A percentile compares a stretch with the other conserved stretches of the same genome.
Conservation (phyloP, 2,888 invertebrate genomes). For the Cheilosia vernalis region DNA sequence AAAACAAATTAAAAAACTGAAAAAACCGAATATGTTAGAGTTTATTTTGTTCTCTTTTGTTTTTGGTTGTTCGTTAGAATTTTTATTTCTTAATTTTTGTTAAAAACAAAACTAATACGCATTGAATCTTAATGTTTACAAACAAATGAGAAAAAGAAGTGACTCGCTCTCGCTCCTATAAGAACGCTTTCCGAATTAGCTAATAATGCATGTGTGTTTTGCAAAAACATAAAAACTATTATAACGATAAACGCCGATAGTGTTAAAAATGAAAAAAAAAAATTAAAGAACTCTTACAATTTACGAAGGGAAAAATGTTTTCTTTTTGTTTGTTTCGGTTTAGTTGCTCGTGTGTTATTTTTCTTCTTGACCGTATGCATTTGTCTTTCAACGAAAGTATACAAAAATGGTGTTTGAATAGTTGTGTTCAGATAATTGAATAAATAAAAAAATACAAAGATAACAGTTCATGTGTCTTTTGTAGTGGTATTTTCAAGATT, state of each 20-base stretch:
- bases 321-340: constrained; percentile 38
- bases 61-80: constrained; percentile 46
- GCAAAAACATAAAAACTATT: constrained; percentile 26
- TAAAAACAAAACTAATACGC: constrained; percentile 41
- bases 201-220: constrained; percentile 56
- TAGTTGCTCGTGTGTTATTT: constrained; percentile 22
- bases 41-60: constrained; percentile 60
- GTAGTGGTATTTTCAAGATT: not conserved
- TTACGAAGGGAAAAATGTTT: constrained; percentile 49
- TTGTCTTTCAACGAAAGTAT: constrained; percentile 27
- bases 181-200: constrained; percentile 56
- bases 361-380: constrained; percentile 43
- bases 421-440: constrained; percentile 29
- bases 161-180: constrained; percentile 70
- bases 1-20: constrained; percentile 62
- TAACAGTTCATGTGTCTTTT: constrained; percentile 4
- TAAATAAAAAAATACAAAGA: constrained; percentile 15
- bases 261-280: constrained; percentile 24
- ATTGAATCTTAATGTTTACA: constrained; percentile 36
- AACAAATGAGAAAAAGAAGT: constrained; percentile 53
- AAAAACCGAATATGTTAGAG: constrained; percentile 39
- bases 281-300: constrained; percentile 39
- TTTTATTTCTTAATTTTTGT: constrained; percentile 33
- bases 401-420: constrained; percentile 32
- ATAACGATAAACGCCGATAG: constrained; percentile 67